phyloP scores from a whole-genome alignment of 2,113 vertebrate species.

The Cephalopterus ornatus region DNA sequence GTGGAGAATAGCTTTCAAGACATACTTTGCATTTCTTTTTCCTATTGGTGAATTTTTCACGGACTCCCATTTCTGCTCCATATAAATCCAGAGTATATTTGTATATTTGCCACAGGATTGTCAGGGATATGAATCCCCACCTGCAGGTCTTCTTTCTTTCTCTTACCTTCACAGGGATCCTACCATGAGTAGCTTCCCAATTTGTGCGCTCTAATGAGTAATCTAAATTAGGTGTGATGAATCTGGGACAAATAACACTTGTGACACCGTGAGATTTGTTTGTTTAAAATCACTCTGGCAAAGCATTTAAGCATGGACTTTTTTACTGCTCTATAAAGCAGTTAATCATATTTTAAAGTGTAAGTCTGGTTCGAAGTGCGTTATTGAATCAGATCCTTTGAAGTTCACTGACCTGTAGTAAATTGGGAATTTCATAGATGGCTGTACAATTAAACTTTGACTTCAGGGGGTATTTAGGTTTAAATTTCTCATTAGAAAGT shows the following conservation, averaged over 20 bases:
- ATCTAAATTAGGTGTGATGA: background rate
- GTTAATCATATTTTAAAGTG: background rate
- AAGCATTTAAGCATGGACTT: background rate
- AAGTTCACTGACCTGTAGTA: slow-evolving; percentile 6
- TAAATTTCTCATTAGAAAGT: slow-evolving; percentile 23
- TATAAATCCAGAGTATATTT: background rate
- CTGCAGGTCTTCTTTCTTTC: background rate
- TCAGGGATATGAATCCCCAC: background rate
- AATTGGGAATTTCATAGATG: slow-evolving; percentile 7
- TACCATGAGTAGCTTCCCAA: background rate
- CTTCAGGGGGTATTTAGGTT: background rate
- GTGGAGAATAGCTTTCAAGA: background rate
- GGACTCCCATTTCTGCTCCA: background rate
- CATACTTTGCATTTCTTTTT: background rate
- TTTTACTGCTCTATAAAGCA: slow-evolving; percentile 1
- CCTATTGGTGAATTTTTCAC: background rate
- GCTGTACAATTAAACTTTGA: slow-evolving; percentile 20
- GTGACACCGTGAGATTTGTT: background rate
- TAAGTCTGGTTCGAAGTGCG: background rate
- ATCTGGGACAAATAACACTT: background rate
- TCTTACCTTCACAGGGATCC: background rate
- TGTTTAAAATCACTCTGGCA: background rate
- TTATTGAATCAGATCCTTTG: slow-evolving; percentile 2
- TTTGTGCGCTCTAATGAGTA: background rate
- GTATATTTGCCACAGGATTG: background rate